Evolutionary conservation across 2,797 vertebrate species (phyloP), one percentile per base, ranked within the genome.

Genomic region (Orestias chungarensis): DNA sequence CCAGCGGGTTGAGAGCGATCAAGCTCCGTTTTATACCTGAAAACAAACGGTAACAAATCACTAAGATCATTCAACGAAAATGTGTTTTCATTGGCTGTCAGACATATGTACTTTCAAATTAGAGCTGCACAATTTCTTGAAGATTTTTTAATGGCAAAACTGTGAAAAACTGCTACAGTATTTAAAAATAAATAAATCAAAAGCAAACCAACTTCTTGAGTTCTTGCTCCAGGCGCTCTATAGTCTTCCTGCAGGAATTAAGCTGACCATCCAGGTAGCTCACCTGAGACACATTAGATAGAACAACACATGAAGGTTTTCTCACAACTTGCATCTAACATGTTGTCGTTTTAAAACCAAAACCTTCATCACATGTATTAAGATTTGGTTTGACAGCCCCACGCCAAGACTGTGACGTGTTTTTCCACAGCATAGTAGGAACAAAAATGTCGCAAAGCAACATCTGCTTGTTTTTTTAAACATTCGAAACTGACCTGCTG

Each of bases 141-240:
- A 6, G 9, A 46, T n/a, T 47, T 18, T 47, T 20, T 7, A 20
- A 44, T 44, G 18, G 44, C 44, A 47, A 47, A 47, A 20, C 17
- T 47, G 18, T 47, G 8, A 6, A 20, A 47, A 20, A 47, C 7
- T 47, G 44, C 44, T 20, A 47, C 20, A 20, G 20, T 14, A 47
- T n/a, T n/a, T n/a, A n/a, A n/a, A n/a, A n/a, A n/a, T n/a, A n/a
- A n/a, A n/a, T n/a, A n/a, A n/a, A n/a, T 40, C 1, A 57, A 27
- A 40, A 25, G 14, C 20, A 8, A 57, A 88, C 92, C 92, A 72
- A 98, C 97, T 96, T 96, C 87, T 97, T 98, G 35, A 97, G 92
- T 78, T 98, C 97, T 85, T 96, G 96, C 71, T 98, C 96, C 61
- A 98, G 90, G 27, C 91, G 95, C 70, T 98, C 96, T n/a, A 95